A percentile compares a stretch with the other conserved stretches of the same genome.
Evolutionary conservation across 2,797 vertebrate species (phyloP).

Genomic region (Tympanoctomys barrerae): DNA sequence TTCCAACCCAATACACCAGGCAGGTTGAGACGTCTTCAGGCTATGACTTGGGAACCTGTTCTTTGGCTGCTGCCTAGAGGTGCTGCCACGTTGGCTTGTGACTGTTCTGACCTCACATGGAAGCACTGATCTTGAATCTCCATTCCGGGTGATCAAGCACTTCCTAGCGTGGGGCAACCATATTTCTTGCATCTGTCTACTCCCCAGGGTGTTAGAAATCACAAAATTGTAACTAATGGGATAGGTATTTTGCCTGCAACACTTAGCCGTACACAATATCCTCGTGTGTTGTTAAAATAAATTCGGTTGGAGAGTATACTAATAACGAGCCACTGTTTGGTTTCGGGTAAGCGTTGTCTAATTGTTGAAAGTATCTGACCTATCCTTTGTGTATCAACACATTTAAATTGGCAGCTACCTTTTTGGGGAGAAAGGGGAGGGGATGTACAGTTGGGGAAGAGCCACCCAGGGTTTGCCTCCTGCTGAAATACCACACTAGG

Average conservation of each 20-base stretch:
- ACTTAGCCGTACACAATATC: not conserved
- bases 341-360: not conserved
- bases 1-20: constrained; percentile 63
- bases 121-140: constrained; percentile 30
- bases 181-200: not conserved
- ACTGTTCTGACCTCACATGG: not conserved
- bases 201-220: not conserved
- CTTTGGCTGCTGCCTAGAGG: constrained; percentile 39
- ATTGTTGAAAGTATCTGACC: not conserved
- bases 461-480: not conserved
- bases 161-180: not conserved
- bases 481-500: constrained; percentile 28
- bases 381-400: not conserved
- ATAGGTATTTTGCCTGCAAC: not conserved
- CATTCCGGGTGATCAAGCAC: not conserved
- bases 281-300: constrained; percentile 16
- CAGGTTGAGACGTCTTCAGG: constrained; percentile 8
- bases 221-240: not conserved
- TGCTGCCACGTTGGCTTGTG: not conserved
- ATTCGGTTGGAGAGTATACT: not conserved
- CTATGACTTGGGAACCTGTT: not conserved
- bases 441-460: not conserved
- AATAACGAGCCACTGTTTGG: not conserved
- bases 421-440: constrained; percentile 20
- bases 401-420: not conserved